A percentile compares a stretch with the other conserved stretches of the same genome.
Evolutionary conservation across 2,888 invertebrate genomes (phyloP).

Genomic region (Octodonta nipae): DNA sequence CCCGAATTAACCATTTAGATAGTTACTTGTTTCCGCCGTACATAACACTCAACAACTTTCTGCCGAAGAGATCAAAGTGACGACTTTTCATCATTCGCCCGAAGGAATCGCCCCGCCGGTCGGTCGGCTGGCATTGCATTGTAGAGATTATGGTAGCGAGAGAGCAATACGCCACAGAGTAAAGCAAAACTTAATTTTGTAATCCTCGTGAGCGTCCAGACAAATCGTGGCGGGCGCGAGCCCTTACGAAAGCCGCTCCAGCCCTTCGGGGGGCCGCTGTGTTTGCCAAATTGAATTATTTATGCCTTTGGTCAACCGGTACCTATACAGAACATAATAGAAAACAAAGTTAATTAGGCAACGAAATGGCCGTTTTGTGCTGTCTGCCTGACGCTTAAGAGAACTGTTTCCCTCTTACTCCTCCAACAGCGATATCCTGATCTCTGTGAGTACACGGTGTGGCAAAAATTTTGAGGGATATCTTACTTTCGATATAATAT

Average conservation of each 20-base stretch:
- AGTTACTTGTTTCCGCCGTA: no score
- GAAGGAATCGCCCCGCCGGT: no score
- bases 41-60: no score
- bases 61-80: slow-evolving; percentile 2
- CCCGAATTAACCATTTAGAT: no score
- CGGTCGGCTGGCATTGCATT: no score
- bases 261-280: slow-evolving; percentile 19
- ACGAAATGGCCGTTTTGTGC: slow-evolving; percentile 21
- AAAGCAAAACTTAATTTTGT: slow-evolving; percentile 2
- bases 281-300: slow-evolving; percentile 34
- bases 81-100: not conserved
- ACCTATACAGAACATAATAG: slow-evolving; percentile 36
- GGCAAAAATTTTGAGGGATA: no score
- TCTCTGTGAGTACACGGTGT: no score
- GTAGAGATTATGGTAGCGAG: not conserved
- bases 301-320: slow-evolving; percentile 32
- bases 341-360: slow-evolving; percentile 38
- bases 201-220: not conserved
- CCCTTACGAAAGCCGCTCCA: slow-evolving; percentile 5
- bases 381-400: slow-evolving; percentile 29
- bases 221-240: slow-evolving; percentile 5
- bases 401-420: not conserved
- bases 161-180: slow-evolving; percentile 2
- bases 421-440: no score
- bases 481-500: no score